phyloP scores from a whole-genome alignment of 2,888 invertebrate species.

The Sisyra nigra region DNA sequence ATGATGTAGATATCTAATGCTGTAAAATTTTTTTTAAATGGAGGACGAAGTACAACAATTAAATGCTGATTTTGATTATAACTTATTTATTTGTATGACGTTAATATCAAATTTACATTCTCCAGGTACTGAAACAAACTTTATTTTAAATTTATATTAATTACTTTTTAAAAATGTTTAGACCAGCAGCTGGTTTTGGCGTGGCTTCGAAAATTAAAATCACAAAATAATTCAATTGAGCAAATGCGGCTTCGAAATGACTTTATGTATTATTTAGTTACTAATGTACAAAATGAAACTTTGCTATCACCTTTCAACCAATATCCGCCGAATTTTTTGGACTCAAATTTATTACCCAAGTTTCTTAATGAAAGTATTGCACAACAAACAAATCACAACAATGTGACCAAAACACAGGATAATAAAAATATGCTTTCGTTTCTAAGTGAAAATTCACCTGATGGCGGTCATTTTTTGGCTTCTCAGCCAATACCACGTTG shows the following conservation, averaged over 20 bases:
- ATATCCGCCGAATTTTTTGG: slow-evolving; percentile 24
- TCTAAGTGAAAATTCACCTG: slow-evolving; percentile 34
- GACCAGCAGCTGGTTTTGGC: slow-evolving; percentile 29
- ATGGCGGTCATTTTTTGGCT: slow-evolving; percentile 37
- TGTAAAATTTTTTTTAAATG: slow-evolving; percentile 20
- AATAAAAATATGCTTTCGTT: slow-evolving; percentile 21
- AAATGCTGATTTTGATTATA: slow-evolving; percentile 36
- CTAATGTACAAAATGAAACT: slow-evolving; percentile 29
- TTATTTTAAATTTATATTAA: not conserved
- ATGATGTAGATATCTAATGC: not conserved
- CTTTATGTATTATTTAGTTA: slow-evolving; percentile 33
- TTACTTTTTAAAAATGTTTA: slow-evolving; percentile 13
- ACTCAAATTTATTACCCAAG: too few relatives aligned
- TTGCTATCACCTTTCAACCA: slow-evolving; percentile 31
- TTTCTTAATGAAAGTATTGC: not conserved
- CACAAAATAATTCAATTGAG: slow-evolving; percentile 26
- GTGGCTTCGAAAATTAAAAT: slow-evolving; percentile 33
- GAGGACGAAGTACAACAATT: slow-evolving; percentile 26
- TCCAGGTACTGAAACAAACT: slow-evolving; percentile 15
- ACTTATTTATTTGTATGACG: slow-evolving; percentile 31
- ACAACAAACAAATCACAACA: not conserved
- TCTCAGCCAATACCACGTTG: slow-evolving; percentile 37
- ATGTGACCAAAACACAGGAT: slow-evolving; percentile 9
- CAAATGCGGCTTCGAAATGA: slow-evolving; percentile 36
- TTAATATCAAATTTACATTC: slow-evolving; percentile 27